phyloP scores from a whole-genome alignment of 2,113 vertebrate genomes.

The Cynoglossus semilaevis region DNA sequence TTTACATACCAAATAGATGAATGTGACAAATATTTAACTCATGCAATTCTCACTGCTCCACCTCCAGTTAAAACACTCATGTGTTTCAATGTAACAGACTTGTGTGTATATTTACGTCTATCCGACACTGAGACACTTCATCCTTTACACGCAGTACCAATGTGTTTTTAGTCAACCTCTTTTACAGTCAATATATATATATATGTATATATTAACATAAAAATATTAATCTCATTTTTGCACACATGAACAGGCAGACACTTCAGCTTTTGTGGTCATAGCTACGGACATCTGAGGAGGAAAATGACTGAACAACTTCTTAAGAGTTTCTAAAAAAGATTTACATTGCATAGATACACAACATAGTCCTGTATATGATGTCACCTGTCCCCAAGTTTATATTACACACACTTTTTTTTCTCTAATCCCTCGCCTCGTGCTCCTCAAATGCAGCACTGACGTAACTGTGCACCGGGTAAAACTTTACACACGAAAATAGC shows the following conservation, averaged over 20 bases:
- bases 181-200: slow-evolving; percentile 19
- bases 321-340: slow-evolving; percentile 55
- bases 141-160: slow-evolving; percentile 33
- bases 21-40: slow-evolving; percentile 3
- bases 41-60: slow-evolving; percentile 23
- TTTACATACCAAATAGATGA: too few species aligned
- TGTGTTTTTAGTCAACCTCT: slow-evolving; percentile 29
- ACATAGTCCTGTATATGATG: slow-evolving; percentile 7
- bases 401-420: slow-evolving; percentile 23
- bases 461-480: slow-evolving; percentile 11
- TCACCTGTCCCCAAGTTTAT: neutral
- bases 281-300: slow-evolving; percentile 26
- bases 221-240: slow-evolving; percentile 43
- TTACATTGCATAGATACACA: slow-evolving; percentile 64
- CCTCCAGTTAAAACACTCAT: too few species aligned
- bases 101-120: neutral
- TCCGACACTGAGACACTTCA: too few species aligned
- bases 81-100: neutral
- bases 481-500: slow-evolving; percentile 24
- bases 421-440: slow-evolving; percentile 9
- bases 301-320: slow-evolving; percentile 19
- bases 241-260: slow-evolving; percentile 10
- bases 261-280: slow-evolving; percentile 46
- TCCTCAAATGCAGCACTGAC: slow-evolving; percentile 12
- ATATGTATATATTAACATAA: slow-evolving; percentile 38